phyloP scores from a whole-genome alignment of 2,888 invertebrate genomes.

The Ormyrus thymus region DNA sequence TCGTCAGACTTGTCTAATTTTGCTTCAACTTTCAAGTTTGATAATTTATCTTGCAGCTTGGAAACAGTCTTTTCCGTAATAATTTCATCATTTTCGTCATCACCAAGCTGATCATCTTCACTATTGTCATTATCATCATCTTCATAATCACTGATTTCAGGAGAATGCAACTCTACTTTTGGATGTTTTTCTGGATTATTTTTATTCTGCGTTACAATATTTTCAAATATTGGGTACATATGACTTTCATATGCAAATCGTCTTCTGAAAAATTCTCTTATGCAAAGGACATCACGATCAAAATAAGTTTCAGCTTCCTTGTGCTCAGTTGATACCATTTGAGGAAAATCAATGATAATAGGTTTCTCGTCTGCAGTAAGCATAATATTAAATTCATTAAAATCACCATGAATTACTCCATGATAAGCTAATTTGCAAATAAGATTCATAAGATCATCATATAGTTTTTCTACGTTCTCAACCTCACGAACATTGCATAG shows the following conservation, averaged over 20 bases:
- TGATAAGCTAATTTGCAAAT: constrained; percentile 93
- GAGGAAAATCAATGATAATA: constrained; percentile 97
- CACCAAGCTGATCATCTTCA: constrained; percentile 53
- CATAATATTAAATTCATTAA: constrained; percentile 99
- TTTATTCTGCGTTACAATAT: constrained; percentile 72
- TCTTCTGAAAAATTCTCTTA: constrained; percentile 92
- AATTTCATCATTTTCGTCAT: constrained; percentile 68
- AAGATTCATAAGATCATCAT: constrained; percentile 95
- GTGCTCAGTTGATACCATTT: constrained; percentile 98
- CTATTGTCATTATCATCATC: constrained; percentile 24
- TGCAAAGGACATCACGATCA: constrained; percentile 94
- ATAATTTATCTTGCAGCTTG: constrained; percentile 32
- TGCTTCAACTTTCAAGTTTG: constrained; percentile 29
- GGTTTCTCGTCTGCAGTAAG: constrained; percentile 86
- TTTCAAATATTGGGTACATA: constrained; percentile 85
- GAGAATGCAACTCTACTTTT: constrained; percentile 39
- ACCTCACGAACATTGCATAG: constrained; percentile 83
- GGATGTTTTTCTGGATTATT: constrained; percentile 19
- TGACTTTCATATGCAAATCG: constrained; percentile 93
- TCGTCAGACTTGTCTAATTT: background rate
- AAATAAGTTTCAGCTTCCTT: constrained; percentile 94
- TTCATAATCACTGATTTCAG: constrained; percentile 41
- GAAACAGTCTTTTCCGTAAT: constrained; percentile 55
- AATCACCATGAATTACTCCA: constrained; percentile 99
- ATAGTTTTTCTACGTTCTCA: constrained; percentile 84